These are phyloP conservation scores for Dorcus parallelipipedus DNA, from an alignment of 2,888 invertebrate genomes.

Conservation along the genomic window DNA sequence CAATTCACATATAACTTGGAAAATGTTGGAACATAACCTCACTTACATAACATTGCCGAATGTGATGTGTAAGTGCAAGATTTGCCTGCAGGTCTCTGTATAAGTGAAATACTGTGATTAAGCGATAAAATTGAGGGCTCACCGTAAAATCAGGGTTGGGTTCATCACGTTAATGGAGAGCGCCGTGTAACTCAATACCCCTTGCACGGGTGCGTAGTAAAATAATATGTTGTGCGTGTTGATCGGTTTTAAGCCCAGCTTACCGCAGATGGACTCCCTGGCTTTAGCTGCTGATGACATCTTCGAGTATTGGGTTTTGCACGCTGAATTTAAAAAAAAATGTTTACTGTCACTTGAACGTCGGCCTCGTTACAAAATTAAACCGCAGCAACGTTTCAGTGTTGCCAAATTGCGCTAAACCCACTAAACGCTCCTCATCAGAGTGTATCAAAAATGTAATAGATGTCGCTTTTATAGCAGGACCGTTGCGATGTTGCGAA, in stretches of 20 bases:
- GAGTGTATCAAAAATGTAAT: too few relatives aligned
- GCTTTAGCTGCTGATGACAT: conserved; percentile 36
- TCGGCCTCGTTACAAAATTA: too few relatives aligned
- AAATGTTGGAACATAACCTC: too few relatives aligned
- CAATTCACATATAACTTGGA: too few relatives aligned
- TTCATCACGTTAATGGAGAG: conserved; percentile 83
- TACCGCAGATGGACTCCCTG: conserved; percentile 36
- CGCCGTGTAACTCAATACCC: conserved; percentile 72
- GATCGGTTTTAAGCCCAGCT: conserved; percentile 60
- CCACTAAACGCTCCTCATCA: too few relatives aligned
- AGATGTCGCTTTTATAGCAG: too few relatives aligned
- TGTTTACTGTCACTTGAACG: too few relatives aligned
- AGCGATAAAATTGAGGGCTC: conserved; percentile 21
- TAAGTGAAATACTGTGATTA: not conserved
- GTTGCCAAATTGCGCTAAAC: too few relatives aligned
- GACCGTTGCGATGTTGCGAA: too few relatives aligned
- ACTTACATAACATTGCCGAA: too few relatives aligned
- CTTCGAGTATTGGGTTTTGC: not conserved
- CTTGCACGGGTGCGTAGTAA: conserved; percentile 75
- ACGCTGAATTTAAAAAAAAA: too few relatives aligned
- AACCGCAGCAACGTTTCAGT: too few relatives aligned
- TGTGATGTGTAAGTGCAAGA: not conserved
- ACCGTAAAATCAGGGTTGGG: conserved; percentile 72
- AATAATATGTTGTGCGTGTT: conserved; percentile 68
- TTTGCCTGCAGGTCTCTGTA: not conserved